Evolutionary conservation across 2,113 vertebrate species (phyloP).

Genomic region (Microcebus tavaratra): DNA sequence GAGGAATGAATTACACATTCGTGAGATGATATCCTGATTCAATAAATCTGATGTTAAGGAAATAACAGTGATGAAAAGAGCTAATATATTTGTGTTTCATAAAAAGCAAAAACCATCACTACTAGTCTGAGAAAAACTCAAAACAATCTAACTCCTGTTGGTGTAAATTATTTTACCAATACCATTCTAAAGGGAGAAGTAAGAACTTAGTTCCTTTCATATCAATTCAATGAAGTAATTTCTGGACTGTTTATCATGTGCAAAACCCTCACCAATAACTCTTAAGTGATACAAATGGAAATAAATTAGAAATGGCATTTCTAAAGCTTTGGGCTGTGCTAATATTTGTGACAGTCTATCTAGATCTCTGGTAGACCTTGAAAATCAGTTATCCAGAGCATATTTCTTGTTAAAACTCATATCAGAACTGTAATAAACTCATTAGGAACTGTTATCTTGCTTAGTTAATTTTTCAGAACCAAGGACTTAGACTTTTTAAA

Average conservation of each 20-base stretch:
- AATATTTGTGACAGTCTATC: background rate
- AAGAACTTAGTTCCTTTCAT: background rate
- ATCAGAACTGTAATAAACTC: background rate
- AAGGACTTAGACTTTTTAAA: background rate
- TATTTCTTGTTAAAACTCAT: background rate
- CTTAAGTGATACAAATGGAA: background rate
- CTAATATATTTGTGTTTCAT: background rate
- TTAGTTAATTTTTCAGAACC: slow-evolving; percentile 10
- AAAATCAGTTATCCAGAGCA: background rate
- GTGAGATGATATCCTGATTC: slow-evolving; percentile 15
- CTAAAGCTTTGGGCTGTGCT: background rate
- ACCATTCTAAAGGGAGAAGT: background rate
- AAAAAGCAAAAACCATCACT: slow-evolving; percentile 6
- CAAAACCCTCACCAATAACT: slow-evolving; percentile 2
- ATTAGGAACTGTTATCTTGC: background rate
- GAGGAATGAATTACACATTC: background rate
- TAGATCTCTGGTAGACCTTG: background rate
- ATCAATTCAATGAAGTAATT: background rate
- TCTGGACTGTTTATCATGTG: background rate
- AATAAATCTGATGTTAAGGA: slow-evolving; percentile 43
- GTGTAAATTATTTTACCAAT: slow-evolving; percentile 14
- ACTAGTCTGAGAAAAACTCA: slow-evolving; percentile 16
- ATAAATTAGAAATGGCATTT: background rate
- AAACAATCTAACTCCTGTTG: background rate
- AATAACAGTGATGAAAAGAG: background rate